Conservation (phyloP, 2,797 vertebrate species). For the Scyliorhinus canicula region DNA sequence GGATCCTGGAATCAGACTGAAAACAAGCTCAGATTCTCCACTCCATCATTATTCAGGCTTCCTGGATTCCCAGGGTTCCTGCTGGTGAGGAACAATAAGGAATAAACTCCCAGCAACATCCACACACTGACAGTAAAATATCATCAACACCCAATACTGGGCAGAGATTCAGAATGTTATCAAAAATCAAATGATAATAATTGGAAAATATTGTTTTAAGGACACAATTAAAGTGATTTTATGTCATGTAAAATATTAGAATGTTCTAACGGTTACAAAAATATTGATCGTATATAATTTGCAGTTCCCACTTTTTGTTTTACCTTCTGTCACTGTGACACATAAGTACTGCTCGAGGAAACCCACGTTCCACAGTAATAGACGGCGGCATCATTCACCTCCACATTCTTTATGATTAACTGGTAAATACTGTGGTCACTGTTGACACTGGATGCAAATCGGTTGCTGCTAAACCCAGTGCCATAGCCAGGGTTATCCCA, state of each 20-base stretch:
- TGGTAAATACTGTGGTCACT: not conserved
- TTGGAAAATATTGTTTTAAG: not conserved
- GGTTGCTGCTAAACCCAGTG: not conserved
- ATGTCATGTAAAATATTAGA: not conserved
- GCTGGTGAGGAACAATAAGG: not conserved
- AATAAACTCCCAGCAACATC: not conserved
- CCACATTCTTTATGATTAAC: not conserved
- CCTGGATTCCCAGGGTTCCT: not conserved
- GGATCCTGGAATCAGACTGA: not conserved
- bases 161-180: not conserved
- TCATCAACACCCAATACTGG: not conserved
- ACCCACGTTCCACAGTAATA: not conserved
- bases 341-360: not conserved
- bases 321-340: slow-evolving; percentile 6
- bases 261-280: not conserved
- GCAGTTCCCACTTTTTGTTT: not conserved
- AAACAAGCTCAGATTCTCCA: slow-evolving; percentile 5
- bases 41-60: not conserved
- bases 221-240: not conserved
- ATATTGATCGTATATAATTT: not conserved
- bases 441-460: not conserved
- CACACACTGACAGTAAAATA: not conserved
- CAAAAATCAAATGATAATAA: not conserved
- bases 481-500: not conserved
- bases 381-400: not conserved